Evolutionary conservation across 2,797 vertebrate genomes (phyloP).

Genomic region (Galagoides demidoff): DNA sequence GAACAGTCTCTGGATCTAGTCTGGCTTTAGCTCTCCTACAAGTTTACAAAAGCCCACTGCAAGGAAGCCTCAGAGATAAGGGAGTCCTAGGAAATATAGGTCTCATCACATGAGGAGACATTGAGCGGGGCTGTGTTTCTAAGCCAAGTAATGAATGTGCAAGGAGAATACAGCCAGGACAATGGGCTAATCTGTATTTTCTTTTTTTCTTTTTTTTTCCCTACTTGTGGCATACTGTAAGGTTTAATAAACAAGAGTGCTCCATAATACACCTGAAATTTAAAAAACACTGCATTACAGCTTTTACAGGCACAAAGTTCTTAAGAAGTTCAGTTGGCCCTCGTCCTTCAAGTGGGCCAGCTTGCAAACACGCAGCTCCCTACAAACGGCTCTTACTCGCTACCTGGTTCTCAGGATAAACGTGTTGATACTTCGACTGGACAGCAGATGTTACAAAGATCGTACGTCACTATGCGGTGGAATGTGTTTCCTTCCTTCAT

Average conservation of each 20-base stretch:
- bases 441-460: constrained; percentile 76
- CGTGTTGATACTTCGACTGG: constrained; percentile 83
- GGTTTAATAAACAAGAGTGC: constrained; percentile 8
- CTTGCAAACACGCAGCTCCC: constrained; percentile 3
- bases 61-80: neutral
- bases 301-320: neutral
- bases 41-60: neutral
- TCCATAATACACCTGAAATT: neutral
- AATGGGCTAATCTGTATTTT: neutral
- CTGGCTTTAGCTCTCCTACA: neutral
- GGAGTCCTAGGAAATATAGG: neutral
- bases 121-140: neutral
- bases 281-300: neutral
- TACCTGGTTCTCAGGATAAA: constrained; percentile 80
- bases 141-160: neutral
- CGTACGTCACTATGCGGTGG: constrained; percentile 82
- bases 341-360: neutral
- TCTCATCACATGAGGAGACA: neutral
- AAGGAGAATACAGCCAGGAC: neutral
- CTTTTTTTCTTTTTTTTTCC: too few species aligned
- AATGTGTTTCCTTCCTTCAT: constrained; percentile 80
- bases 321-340: neutral
- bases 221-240: neutral
- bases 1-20: neutral
- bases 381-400: constrained; percentile 80